Conservation (phyloP, 2,797 vertebrate species). For the Pangasius macronema region DNA sequence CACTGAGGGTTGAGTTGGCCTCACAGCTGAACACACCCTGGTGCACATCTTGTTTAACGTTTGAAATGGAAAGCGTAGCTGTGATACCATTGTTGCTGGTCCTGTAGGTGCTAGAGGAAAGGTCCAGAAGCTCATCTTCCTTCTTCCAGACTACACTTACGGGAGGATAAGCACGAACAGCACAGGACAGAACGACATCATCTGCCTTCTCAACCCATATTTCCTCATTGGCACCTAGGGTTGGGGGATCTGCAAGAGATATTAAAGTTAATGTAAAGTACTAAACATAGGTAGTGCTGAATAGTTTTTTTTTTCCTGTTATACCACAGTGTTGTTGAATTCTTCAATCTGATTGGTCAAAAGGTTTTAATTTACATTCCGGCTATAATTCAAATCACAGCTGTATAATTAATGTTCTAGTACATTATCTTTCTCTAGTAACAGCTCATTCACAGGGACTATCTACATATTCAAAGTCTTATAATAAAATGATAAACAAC, state of each 20-base stretch:
- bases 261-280: not conserved
- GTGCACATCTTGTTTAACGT: slow-evolving; percentile 68
- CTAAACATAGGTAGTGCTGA: not conserved
- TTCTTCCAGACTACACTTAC: slow-evolving; percentile 77
- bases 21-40: slow-evolving; percentile 78
- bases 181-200: slow-evolving; percentile 71
- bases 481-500: not conserved
- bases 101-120: slow-evolving; percentile 64
- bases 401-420: not conserved
- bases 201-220: slow-evolving; percentile 64
- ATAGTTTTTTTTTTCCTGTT: not conserved
- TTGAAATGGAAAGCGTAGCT: slow-evolving; percentile 66
- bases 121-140: slow-evolving; percentile 66
- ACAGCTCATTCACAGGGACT: not conserved
- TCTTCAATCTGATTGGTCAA: not conserved
- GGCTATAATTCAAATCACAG: not conserved
- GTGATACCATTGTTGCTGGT: slow-evolving; percentile 70
- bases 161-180: slow-evolving; percentile 80
- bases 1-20: slow-evolving; percentile 57
- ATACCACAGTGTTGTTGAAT: not conserved
- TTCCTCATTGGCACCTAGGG: slow-evolving; percentile 66
- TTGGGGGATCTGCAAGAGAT: slow-evolving; percentile 77
- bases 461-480: not conserved
- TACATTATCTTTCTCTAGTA: not conserved
- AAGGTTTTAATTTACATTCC: not conserved